phyloP scores from a whole-genome alignment of 92 coral and sea anemone genomes.

The Pocillopora grandis region DNA sequence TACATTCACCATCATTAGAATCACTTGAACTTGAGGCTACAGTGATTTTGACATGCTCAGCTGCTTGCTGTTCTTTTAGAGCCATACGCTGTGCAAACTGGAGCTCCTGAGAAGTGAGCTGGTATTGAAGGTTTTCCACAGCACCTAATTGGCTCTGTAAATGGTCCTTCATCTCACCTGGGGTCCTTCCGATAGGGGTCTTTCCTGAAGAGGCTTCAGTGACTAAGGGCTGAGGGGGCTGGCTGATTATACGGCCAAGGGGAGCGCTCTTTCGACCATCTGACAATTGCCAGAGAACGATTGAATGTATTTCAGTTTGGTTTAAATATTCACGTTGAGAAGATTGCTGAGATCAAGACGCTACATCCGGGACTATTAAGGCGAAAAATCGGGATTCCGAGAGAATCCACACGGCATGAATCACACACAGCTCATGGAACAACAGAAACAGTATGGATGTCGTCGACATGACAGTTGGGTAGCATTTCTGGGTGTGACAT shows the following conservation, averaged over 20 bases:
- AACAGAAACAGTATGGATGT: too few relatives aligned
- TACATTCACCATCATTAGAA: slow-evolving; percentile 39
- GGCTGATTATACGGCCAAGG: slow-evolving; percentile 2
- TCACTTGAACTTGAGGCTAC: slow-evolving; percentile 72
- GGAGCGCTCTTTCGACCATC: slow-evolving; percentile 26
- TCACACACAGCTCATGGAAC: too few relatives aligned
- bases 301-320: not conserved
- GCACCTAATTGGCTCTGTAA: slow-evolving; percentile 80
- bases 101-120: slow-evolving; percentile 88
- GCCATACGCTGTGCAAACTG: slow-evolving; percentile 90
- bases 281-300: not conserved
- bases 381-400: too few relatives aligned
- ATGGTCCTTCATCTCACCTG: slow-evolving; percentile 66
- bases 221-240: not conserved
- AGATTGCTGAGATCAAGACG: too few relatives aligned
- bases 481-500: too few relatives aligned
- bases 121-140: slow-evolving; percentile 91
- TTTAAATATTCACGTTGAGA: too few relatives aligned
- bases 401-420: too few relatives aligned
- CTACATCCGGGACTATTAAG: too few relatives aligned
- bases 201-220: slow-evolving; percentile 4
- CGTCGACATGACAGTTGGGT: too few relatives aligned
- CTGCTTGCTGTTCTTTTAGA: slow-evolving; percentile 71
- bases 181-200: slow-evolving; percentile 41
- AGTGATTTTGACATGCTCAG: slow-evolving; percentile 72